phyloP scores from a whole-genome alignment of 2,113 vertebrate species.

The Castor canadensis region DNA sequence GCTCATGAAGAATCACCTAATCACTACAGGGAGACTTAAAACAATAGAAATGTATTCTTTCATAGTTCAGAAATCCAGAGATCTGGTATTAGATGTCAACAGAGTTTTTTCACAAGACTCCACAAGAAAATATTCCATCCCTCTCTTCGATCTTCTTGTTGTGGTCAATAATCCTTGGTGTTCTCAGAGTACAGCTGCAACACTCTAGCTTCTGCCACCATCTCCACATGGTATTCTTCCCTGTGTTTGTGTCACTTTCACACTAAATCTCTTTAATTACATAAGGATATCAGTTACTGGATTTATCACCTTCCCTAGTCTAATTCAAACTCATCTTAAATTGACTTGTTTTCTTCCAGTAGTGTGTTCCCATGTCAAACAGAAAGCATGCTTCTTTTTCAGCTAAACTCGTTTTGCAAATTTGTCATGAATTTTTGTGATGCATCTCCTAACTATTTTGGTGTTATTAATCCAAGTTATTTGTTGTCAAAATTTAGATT shows the following conservation, averaged over 20 bases:
- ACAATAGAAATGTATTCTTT: background rate
- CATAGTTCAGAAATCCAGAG: background rate
- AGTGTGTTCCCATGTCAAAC: background rate
- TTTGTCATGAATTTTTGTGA: too few species aligned
- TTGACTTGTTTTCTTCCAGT: background rate
- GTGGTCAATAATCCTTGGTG: accelerated
- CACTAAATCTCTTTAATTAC: background rate
- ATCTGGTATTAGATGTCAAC: background rate
- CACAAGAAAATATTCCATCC: background rate
- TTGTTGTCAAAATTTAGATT: too few species aligned
- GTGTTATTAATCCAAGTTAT: too few species aligned
- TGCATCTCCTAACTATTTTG: too few species aligned
- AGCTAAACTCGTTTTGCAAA: too few species aligned
- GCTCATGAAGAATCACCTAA: too few species aligned
- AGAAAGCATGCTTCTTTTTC: background rate
- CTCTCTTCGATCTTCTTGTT: background rate
- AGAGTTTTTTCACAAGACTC: background rate
- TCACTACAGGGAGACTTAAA: too few species aligned
- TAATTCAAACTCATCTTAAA: background rate
- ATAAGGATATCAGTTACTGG: background rate
- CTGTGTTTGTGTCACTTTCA: background rate
- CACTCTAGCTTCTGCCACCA: background rate
- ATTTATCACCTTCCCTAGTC: background rate
- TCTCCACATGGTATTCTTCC: background rate
- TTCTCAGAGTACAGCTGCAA: background rate